Base-by-base conservation (phyloP, 2,888 invertebrate species). In the Athripsodes cinereus region DNA sequence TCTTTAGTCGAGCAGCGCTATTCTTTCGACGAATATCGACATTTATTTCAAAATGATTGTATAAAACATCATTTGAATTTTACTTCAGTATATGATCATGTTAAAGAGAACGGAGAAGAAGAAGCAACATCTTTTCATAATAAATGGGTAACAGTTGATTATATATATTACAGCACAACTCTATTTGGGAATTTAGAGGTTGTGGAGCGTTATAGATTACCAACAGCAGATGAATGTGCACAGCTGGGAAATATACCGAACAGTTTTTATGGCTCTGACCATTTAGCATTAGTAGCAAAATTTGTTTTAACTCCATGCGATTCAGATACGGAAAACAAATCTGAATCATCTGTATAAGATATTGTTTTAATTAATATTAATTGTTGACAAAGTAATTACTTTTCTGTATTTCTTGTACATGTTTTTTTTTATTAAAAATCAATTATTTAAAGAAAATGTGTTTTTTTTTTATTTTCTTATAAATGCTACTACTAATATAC, bases 131-230 rank as follows among this genome's bases (percentile, higher is more conserved):
- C 94, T 0, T 83, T 79, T 70, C 95, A 95, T 67, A 75, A 83
- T 52, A 69, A 74, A 49, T 90, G 90, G 88, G 73, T 86, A 54
- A 88, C 86, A 0, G 95, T 96, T 0, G 96, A 97, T 74, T 96
- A 95, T 69, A 93, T 97, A 61, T 93, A 95, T 71, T 93, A 89
- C 40, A 63, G 54, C 46, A 47, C 71, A 26, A 67, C 64, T 1
- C 34, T 46, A 18, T 40, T 40, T 13, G 31, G 54, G 11, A 44
- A 55, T 20, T 68, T 90, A 49, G 75, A 79, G 66, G 70, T 90
- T 21, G 57, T 85, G 35, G 80, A 83, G 6, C 76, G 84, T 2
- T 86, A 87, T 58, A 78, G 80, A 11, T 72, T 96, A 60, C 88
- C 92, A 2, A 83, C 84, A 0, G 70, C 74, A 0, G 64, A 69